Conservation (phyloP, 2,888 invertebrate species). For the Tinea pellionella region DNA sequence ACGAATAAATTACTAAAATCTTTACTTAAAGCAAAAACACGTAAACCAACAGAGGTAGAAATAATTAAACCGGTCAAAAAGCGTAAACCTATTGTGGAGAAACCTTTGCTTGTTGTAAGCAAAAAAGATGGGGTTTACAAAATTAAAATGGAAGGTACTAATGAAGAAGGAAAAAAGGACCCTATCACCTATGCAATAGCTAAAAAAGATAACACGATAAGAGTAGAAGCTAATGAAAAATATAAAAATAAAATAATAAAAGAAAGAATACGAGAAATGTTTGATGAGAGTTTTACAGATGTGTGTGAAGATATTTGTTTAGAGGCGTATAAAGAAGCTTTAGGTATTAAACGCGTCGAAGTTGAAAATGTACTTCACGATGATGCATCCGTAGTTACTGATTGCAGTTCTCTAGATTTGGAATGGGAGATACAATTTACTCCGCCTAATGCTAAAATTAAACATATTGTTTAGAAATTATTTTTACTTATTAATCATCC, state of each 20-base stretch:
- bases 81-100: conserved; percentile 35
- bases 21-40: conserved; percentile 36
- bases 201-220: conserved; percentile 17
- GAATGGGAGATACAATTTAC: conserved; percentile 58
- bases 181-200: conserved; percentile 45
- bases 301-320: conserved; percentile 37
- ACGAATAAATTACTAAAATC: conserved; percentile 39
- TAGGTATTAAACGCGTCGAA: conserved; percentile 26
- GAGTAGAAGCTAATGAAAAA: conserved; percentile 25
- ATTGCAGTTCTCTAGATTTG: conserved; percentile 40
- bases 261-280: conserved; percentile 20
- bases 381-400: conserved; percentile 23
- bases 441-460: conserved; percentile 30
- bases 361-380: conserved; percentile 23
- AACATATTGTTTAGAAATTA: background rate
- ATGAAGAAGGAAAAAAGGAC: conserved; percentile 24
- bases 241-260: conserved; percentile 27
- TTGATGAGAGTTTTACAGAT: conserved; percentile 32
- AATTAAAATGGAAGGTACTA: conserved; percentile 40
- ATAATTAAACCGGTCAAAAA: conserved; percentile 23
- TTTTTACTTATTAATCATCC: too few species aligned
- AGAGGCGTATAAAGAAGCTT: conserved; percentile 35
- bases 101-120: conserved; percentile 40
- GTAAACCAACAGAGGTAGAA: conserved; percentile 20
- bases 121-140: conserved; percentile 44